Conservation (phyloP, 2,113 vertebrate genomes). For the Callorhinus ursinus region DNA sequence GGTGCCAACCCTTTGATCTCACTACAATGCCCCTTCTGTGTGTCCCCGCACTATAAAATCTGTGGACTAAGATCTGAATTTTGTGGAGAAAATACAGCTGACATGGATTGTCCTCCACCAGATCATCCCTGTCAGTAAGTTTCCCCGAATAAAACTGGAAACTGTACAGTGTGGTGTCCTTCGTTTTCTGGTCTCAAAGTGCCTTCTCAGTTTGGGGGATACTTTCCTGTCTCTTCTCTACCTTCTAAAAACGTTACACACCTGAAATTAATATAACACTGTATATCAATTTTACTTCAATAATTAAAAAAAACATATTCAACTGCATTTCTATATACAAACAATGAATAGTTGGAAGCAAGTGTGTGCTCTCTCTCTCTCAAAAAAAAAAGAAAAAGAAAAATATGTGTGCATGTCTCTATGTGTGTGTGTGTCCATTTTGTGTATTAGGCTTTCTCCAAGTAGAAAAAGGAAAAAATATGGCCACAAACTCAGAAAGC, state of each 20-base stretch:
- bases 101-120: neutral
- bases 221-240: neutral
- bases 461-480: neutral
- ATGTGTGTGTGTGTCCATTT: no score
- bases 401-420: neutral
- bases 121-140: neutral
- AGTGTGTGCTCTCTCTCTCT: neutral
- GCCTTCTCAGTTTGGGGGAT: neutral
- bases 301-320: neutral
- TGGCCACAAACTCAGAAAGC: neutral
- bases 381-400: neutral
- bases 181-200: neutral
- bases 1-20: neutral
- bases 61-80: neutral
- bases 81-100: neutral
- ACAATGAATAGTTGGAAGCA: neutral
- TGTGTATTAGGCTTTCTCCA: neutral
- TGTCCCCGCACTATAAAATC: neutral
- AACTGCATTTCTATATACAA: neutral
- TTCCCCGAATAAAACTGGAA: neutral
- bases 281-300: neutral
- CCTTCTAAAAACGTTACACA: neutral
- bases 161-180: neutral
- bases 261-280: neutral
- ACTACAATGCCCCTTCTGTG: neutral